A percentile compares a stretch with the other conserved stretches of the same genome.
Evolutionary conservation across 92 coral and sea anemone genomes (phyloP).

Genomic region (Scolanthus callimorphus): DNA sequence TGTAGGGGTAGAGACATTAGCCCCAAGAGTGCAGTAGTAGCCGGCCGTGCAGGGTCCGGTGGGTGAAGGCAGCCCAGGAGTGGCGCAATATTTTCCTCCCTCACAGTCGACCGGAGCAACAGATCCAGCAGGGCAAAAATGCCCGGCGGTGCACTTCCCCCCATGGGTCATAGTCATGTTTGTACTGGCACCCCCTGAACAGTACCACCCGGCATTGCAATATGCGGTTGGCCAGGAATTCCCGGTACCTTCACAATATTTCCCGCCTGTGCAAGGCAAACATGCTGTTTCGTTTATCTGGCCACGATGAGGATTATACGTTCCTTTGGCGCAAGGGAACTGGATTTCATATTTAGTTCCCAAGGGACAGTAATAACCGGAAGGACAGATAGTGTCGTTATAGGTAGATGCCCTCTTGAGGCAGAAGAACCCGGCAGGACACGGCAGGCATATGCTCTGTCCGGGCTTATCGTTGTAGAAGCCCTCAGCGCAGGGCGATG

Average conservation of each 20-base stretch:
- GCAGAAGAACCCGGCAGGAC: constrained; percentile 89
- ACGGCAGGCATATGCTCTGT: constrained; percentile 56
- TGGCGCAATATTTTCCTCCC: constrained; percentile 87
- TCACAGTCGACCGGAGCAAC: constrained; percentile 62
- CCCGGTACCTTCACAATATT: constrained; percentile 90
- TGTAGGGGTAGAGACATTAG: constrained; percentile 62
- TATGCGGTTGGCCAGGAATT: constrained; percentile 83
- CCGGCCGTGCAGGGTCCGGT: constrained; percentile 89
- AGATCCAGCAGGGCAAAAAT: constrained; percentile 86
- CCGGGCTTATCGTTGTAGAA: constrained; percentile 82
- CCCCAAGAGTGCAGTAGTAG: constrained; percentile 69
- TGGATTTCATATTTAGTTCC: constrained; percentile 60
- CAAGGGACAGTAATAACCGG: constrained; percentile 85
- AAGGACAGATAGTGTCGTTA: constrained; percentile 63
- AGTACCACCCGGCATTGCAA: constrained; percentile 96
- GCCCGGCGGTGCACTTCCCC: constrained; percentile 84
- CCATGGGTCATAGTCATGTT: constrained; percentile 87
- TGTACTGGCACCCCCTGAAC: constrained; percentile 81
- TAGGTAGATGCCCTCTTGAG: constrained; percentile 47
- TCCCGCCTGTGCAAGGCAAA: constrained; percentile 71
- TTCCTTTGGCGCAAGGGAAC: constrained; percentile 83
- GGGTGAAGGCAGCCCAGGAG: constrained; percentile 70
- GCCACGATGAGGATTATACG: constrained; percentile 70
- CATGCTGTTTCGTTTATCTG: constrained; percentile 67
- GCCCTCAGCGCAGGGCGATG: constrained; percentile 62